Base-by-base conservation (phyloP, 2,797 vertebrate genomes). In the Lepus townsendii region DNA sequence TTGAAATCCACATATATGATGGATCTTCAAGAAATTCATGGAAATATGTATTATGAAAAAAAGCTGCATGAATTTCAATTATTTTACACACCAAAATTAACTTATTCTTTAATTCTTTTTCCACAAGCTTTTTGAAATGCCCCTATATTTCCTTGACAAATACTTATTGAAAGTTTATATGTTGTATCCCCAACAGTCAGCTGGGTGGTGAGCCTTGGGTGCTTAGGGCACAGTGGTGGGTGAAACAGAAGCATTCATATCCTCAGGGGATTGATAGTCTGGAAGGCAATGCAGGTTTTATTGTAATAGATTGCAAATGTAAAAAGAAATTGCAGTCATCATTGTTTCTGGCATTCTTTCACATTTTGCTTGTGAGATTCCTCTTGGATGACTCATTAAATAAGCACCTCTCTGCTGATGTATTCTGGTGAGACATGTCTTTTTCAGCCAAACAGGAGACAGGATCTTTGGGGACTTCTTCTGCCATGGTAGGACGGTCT, bases 301-400 rank as follows among this genome's bases (percentile, higher is more conserved):
- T 60, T 91, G 35, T 42, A 60, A 87, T 0, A 27, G 12, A 47
- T 50, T 22, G n/a, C 38, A 76, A 93, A 32, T 90, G 52, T 24
- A 76, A 52, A 79, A 89, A 66, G n/a, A 92, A 88, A 76, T 30
- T 47, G 52, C 24, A 71, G 89, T 88, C 32, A 32, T 86, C 88
- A 47, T 66, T 79, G 75, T 71, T 22, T 89, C 72, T 95, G 94
- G 52, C 24, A 13, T 68, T 65, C 65, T 42, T 66, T 88, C 30
- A 10, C 20, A 27, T 94, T 91, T 95, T 90, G 71, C 82, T 47
- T 87, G 26, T 90, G 90, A 78, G 76, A 73, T 54, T 69, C 72
- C 66, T 77, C n/a, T 83, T 7, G 60, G 82, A 91, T 91, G 42
- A 50, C 84, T 94, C 90, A 72, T 96, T 90, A 76, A 92, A 38